Percentiles rank a stretch among this genome's conserved stretches.
These are phyloP conservation scores for Oxyruncus cristatus DNA, from an alignment of 2,113 vertebrate genomes.

Conservation along the genomic window DNA sequence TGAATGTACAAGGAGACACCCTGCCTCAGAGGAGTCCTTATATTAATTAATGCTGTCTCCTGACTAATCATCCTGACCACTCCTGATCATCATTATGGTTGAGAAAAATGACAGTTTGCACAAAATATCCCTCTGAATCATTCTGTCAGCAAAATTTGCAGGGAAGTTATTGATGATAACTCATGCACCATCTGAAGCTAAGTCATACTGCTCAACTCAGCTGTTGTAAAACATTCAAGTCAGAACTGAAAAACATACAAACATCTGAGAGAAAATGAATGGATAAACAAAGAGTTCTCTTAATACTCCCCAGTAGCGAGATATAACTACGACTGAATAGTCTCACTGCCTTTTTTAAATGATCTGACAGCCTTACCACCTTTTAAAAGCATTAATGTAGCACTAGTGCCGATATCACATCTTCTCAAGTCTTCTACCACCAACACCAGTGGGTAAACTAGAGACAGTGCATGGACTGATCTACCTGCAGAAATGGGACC, in stretches of 20 bases:
- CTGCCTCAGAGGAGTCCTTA: neutral
- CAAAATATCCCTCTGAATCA: neutral
- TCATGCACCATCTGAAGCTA: neutral
- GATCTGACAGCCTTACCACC: neutral
- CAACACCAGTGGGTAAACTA: neutral
- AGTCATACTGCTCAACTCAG: neutral
- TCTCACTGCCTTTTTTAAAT: neutral
- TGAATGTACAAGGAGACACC: neutral
- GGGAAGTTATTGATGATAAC: neutral
- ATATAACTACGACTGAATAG: neutral
- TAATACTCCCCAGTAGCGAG: neutral
- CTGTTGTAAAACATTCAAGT: neutral
- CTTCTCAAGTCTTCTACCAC: neutral
- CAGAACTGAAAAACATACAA: neutral
- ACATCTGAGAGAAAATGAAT: neutral
- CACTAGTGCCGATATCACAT: neutral
- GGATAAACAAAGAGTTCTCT: neutral
- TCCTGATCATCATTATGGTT: neutral
- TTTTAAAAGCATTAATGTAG: neutral
- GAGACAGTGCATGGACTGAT: neutral
- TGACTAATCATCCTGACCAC: neutral
- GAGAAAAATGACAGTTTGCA: neutral
- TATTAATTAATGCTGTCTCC: neutral
- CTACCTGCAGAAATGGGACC: neutral
- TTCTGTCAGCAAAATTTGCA: neutral